These are phyloP conservation scores for Gnatocerus cornutus DNA, from an alignment of 2,888 invertebrate genomes.

Conservation along the genomic window DNA sequence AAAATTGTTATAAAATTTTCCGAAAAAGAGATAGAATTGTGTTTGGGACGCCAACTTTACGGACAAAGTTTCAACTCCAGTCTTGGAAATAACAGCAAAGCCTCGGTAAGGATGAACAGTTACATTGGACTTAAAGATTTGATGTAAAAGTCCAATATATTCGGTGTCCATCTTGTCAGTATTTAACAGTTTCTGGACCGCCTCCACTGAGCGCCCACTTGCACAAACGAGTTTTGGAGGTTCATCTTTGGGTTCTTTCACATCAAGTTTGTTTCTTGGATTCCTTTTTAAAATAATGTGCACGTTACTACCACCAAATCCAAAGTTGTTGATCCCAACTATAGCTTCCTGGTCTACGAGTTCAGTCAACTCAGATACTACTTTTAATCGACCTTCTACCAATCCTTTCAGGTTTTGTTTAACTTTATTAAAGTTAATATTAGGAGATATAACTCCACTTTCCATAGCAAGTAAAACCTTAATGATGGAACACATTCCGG, in stretches of 20 bases:
- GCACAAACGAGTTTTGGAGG: slow-evolving; percentile 82
- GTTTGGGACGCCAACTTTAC: background rate
- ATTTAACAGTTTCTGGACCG: slow-evolving; percentile 78
- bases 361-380: slow-evolving; percentile 71
- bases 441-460: slow-evolving; percentile 78
- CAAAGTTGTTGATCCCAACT: slow-evolving; percentile 84
- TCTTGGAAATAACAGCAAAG: slow-evolving; percentile 18
- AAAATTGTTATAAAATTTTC: background rate
- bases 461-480: slow-evolving; percentile 78
- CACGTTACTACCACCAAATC: slow-evolving; percentile 92
- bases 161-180: slow-evolving; percentile 79
- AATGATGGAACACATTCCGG: slow-evolving; percentile 84
- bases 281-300: slow-evolving; percentile 79
- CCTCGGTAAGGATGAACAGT: slow-evolving; percentile 33
- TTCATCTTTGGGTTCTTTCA: slow-evolving; percentile 77
- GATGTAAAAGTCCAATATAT: slow-evolving; percentile 71
- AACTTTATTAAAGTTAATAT: slow-evolving; percentile 79
- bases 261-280: slow-evolving; percentile 76
- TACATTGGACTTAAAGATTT: slow-evolving; percentile 29
- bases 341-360: slow-evolving; percentile 67
- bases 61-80: background rate
- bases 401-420: slow-evolving; percentile 72
- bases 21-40: background rate
- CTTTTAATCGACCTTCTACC: slow-evolving; percentile 71
- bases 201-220: slow-evolving; percentile 86